Evolutionary conservation across 2,113 vertebrate species (phyloP).

Genomic region (Hippocampus abdominalis): DNA sequence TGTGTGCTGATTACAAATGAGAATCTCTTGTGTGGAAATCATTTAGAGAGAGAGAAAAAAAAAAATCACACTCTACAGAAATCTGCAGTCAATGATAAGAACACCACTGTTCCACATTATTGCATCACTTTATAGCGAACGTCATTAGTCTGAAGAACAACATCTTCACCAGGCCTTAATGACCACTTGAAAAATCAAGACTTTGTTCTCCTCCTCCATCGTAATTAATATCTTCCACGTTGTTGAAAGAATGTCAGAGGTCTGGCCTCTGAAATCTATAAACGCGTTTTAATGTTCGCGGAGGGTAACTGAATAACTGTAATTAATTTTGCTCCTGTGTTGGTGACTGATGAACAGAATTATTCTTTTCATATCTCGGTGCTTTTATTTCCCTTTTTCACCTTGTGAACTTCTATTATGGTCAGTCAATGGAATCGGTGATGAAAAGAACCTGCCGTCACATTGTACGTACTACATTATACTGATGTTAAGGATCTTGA

Average conservation of each 20-base stretch:
- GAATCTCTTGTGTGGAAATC: conserved; percentile 34
- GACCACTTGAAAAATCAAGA: conserved; percentile 32
- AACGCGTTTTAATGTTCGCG: not conserved
- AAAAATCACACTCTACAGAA: conserved; percentile 34
- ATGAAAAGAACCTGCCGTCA: not conserved
- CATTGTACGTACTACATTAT: not conserved
- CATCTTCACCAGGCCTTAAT: conserved; percentile 31
- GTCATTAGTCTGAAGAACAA: conserved; percentile 37
- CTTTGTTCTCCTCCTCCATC: not conserved
- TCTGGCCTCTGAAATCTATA: not conserved
- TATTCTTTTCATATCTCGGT: not conserved
- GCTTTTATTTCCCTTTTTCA: not conserved
- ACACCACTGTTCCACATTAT: conserved; percentile 52
- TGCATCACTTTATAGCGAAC: conserved; percentile 57
- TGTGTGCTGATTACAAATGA: conserved; percentile 58
- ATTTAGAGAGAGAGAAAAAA: conserved; percentile 41
- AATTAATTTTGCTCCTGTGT: not conserved
- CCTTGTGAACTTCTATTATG: not conserved
- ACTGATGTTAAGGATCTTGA: not conserved
- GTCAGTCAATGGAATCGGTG: not conserved
- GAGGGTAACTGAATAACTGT: not conserved
- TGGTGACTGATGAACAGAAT: not conserved
- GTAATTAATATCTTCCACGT: conserved; percentile 16
- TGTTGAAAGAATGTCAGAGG: not conserved
- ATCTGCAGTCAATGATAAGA: conserved; percentile 50